Conservation (phyloP, 2,888 invertebrate species). For the Drosophila trichaetosa region DNA sequence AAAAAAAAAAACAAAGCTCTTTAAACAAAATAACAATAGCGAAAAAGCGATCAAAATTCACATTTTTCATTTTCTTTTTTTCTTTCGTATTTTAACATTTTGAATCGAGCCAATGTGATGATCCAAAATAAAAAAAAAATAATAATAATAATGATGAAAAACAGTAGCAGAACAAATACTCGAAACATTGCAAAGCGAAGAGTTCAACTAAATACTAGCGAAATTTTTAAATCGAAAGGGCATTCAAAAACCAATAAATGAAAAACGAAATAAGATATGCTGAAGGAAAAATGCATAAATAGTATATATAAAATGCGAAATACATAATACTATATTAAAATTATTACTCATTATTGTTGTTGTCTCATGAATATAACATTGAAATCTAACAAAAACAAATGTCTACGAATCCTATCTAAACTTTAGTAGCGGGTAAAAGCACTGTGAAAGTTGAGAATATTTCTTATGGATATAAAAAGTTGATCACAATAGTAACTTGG, state of each 20-base stretch:
- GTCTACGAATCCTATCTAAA: conserved; percentile 29
- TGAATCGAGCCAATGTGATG: conserved; percentile 43
- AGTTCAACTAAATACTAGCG: conserved; percentile 71
- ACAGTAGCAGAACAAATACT: conserved; percentile 27
- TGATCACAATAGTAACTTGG: accelerated
- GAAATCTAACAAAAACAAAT: conserved; percentile 57
- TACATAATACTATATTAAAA: conserved; percentile 73
- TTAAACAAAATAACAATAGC: too few relatives aligned
- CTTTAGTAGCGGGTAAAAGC: conserved; percentile 23
- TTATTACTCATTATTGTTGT: conserved; percentile 78
- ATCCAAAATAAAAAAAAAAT: conserved; percentile 8
- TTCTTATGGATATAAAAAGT: background rate
- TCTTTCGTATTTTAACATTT: conserved; percentile 1
- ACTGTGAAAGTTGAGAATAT: background rate
- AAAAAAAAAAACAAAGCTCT: conserved; percentile 23
- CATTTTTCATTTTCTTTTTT: conserved; percentile 16
- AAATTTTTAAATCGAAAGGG: conserved; percentile 67
- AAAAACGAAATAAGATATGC: conserved; percentile 11
- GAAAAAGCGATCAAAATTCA: conserved; percentile 8
- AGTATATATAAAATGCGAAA: conserved; percentile 60
- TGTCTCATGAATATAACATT: conserved; percentile 75
- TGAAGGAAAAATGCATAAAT: conserved; percentile 49
- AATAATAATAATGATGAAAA: conserved; percentile 1
- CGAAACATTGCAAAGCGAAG: conserved; percentile 31
- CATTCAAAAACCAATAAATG: conserved; percentile 26